Evolutionary conservation across 2,113 vertebrate genomes (phyloP).

Genomic region (Pampusana beccarii): DNA sequence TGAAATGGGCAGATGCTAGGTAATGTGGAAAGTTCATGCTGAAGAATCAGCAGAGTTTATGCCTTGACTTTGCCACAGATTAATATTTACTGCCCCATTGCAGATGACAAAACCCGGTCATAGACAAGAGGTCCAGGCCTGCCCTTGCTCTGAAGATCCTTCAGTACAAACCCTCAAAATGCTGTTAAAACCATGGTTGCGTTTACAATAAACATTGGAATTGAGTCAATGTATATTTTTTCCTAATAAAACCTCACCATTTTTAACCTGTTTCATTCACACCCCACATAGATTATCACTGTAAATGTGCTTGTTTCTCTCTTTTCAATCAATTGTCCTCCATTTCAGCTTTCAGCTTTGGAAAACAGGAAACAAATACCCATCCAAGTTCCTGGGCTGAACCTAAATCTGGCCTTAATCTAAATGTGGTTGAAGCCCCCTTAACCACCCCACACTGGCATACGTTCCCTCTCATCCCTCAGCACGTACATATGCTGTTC

Average conservation of each 20-base stretch:
- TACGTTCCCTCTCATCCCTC: not conserved
- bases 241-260: not conserved
- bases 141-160: not conserved
- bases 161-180: not conserved
- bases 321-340: not conserved
- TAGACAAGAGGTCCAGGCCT: not conserved
- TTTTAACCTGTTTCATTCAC: not conserved
- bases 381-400: not conserved
- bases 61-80: not conserved
- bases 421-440: not conserved
- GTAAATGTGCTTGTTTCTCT: not conserved
- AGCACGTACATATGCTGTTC: not conserved
- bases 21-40: not conserved
- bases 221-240: not conserved
- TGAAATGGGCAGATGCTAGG: not conserved
- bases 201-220: not conserved
- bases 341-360: not conserved
- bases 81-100: not conserved
- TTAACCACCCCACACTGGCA: not conserved
- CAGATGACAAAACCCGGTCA: not conserved
- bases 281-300: not conserved
- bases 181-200: not conserved
- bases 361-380: not conserved
- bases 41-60: not conserved
- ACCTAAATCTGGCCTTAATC: constrained; percentile 40